Conservation (phyloP, 92 coral and sea anemone genomes). For the Metridium senile region DNA sequence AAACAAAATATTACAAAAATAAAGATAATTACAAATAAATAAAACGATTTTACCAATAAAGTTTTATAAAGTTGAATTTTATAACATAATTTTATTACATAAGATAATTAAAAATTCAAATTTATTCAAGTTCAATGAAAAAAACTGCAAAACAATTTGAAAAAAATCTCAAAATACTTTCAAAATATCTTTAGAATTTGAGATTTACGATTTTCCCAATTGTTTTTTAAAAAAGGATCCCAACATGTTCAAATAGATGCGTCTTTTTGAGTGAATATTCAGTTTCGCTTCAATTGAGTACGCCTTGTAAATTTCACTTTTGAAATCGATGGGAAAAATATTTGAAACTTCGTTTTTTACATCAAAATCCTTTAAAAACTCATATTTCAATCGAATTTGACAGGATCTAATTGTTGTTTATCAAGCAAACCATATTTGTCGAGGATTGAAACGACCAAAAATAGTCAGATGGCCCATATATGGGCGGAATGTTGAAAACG, state of each 20-base stretch:
- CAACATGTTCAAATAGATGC: not conserved
- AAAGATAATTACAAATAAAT: too few relatives aligned
- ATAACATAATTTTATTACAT: too few relatives aligned
- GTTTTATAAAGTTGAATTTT: too few relatives aligned
- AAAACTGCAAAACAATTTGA: too few relatives aligned
- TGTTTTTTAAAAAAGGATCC: too few relatives aligned
- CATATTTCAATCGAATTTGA: not conserved
- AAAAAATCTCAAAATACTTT: too few relatives aligned
- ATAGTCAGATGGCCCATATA: constrained; percentile 98
- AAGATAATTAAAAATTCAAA: too few relatives aligned
- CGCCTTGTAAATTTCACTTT: not conserved
- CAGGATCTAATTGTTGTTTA: constrained; percentile 1
- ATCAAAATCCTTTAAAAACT: not conserved
- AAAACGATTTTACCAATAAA: too few relatives aligned
- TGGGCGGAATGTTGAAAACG: constrained; percentile 93
- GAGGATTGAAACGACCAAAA: constrained; percentile 80
- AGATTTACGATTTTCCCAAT: too few relatives aligned
- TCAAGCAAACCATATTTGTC: constrained; percentile 20
- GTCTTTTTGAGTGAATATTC: not conserved
- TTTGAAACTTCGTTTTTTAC: not conserved
- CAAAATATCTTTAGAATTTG: too few relatives aligned
- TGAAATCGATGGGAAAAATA: not conserved
- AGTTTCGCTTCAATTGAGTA: not conserved
- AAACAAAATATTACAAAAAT: too few relatives aligned
- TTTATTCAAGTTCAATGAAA: too few relatives aligned